Conservation (phyloP, 1,140 invertebrate genomes). For the Hydropsyche tenuis region DNA sequence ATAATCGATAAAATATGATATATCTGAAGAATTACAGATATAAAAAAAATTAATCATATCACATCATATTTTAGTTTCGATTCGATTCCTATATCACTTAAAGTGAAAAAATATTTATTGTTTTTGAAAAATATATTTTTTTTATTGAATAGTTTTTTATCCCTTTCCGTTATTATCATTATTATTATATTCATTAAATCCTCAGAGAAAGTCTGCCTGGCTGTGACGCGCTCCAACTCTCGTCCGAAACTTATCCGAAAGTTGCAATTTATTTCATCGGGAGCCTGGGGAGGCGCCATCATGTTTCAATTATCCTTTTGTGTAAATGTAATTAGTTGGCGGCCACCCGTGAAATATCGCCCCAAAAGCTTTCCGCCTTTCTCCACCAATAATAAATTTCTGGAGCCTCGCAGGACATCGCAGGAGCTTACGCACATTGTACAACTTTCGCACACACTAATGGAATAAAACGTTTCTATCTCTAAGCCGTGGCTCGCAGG, state of each 20-base stretch:
- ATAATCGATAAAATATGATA: no score
- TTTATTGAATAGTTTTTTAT: neutral
- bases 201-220: neutral
- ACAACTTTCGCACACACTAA: constrained; percentile 34
- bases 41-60: no score
- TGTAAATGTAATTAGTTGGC: constrained; percentile 49
- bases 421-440: neutral
- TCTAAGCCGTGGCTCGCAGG: constrained; percentile 45
- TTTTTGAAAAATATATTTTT: neutral
- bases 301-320: constrained; percentile 50
- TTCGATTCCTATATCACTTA: no score
- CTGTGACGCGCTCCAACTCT: neutral
- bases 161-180: neutral
- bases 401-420: constrained; percentile 24
- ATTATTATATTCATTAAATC: neutral
- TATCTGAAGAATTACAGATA: no score
- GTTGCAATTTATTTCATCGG: constrained; percentile 49
- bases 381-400: constrained; percentile 46
- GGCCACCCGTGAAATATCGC: constrained; percentile 48
- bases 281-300: constrained; percentile 31
- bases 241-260: constrained; percentile 35
- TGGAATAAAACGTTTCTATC: constrained; percentile 49
- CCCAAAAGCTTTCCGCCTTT: constrained; percentile 40
- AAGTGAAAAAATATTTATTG: no score
- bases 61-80: no score